These are phyloP conservation scores for Montifringilla adamsi DNA, from an alignment of 2,113 vertebrate genomes.

Conservation along the genomic window DNA sequence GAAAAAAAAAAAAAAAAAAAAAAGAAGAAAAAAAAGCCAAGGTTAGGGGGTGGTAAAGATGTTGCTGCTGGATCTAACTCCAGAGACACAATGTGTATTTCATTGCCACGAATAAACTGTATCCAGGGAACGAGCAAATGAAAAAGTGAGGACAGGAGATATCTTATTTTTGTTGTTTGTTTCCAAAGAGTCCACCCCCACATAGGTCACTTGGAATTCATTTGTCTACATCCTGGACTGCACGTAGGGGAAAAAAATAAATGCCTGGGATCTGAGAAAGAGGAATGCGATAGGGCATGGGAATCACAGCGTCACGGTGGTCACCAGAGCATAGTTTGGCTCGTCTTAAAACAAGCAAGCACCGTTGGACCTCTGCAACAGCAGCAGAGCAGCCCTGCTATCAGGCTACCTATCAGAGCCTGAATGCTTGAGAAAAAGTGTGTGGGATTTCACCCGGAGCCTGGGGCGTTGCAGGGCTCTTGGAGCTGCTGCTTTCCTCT, in stretches of 20 bases:
- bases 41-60: slow-evolving; percentile 28
- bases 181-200: slow-evolving; percentile 85
- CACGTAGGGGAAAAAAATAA: slow-evolving; percentile 73
- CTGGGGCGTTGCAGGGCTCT: slow-evolving; percentile 78
- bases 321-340: slow-evolving; percentile 88
- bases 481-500: slow-evolving; percentile 69
- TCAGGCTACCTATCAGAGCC: slow-evolving; percentile 77
- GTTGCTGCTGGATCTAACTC: slow-evolving; percentile 61
- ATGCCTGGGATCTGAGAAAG: slow-evolving; percentile 84
- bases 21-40: background rate
- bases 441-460: slow-evolving; percentile 79
- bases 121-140: slow-evolving; percentile 81
- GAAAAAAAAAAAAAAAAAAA: background rate
- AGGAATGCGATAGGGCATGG: slow-evolving; percentile 95
- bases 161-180: slow-evolving; percentile 76
- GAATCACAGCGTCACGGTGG: slow-evolving; percentile 87
- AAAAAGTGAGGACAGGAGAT: slow-evolving; percentile 84
- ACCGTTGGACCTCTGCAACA: slow-evolving; percentile 69
- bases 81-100: slow-evolving; percentile 65
- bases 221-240: slow-evolving; percentile 91
- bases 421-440: slow-evolving; percentile 78
- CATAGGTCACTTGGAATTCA: slow-evolving; percentile 91
- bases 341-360: slow-evolving; percentile 85
- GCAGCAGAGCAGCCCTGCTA: slow-evolving; percentile 71
- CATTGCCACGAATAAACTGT: slow-evolving; percentile 73